phyloP scores from a whole-genome alignment of 2,113 vertebrate genomes.

The Ophthalmolycus amberensis region DNA sequence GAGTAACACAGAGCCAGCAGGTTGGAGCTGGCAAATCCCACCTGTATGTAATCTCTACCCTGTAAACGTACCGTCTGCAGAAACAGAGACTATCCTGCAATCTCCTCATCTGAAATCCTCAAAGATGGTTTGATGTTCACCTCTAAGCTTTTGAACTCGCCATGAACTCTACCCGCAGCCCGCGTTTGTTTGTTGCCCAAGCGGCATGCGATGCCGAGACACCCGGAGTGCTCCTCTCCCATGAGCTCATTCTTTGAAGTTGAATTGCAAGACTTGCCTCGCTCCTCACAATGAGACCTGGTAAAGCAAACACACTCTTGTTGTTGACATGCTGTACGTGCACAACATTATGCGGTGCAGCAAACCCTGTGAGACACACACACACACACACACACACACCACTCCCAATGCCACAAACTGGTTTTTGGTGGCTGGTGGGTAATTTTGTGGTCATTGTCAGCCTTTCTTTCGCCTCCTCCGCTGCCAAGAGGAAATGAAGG shows the following conservation, averaged over 20 bases:
- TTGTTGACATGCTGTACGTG: conserved; percentile 10
- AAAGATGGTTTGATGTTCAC: conserved; percentile 67
- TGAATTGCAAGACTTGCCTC: conserved; percentile 45
- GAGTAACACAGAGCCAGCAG: conserved; percentile 40
- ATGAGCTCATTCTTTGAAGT: conserved; percentile 52
- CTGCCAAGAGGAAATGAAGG: conserved; percentile 76
- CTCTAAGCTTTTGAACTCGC: conserved; percentile 65
- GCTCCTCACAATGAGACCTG: conserved; percentile 30
- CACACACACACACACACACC: conserved; percentile 23
- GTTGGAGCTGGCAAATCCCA: conserved; percentile 47
- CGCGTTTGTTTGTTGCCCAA: conserved; percentile 58
- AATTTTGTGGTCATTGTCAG: conserved; percentile 63
- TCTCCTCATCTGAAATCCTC: conserved; percentile 70
- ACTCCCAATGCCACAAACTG: conserved; percentile 19
- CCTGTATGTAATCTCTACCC: conserved; percentile 62
- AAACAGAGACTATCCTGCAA: conserved; percentile 56
- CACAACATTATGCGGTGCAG: not conserved
- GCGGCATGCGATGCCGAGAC: conserved; percentile 38
- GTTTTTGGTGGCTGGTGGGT: conserved; percentile 48
- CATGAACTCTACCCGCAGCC: conserved; percentile 58
- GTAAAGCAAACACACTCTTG: conserved; percentile 19
- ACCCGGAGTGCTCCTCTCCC: conserved; percentile 44
- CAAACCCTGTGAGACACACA: conserved; percentile 11
- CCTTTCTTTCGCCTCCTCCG: conserved; percentile 52
- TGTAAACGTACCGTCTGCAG: conserved; percentile 36